A percentile compares a stretch with the other conserved stretches of the same genome.
Evolutionary conservation across 2,113 vertebrate species (phyloP).

Genomic region (Perca fluviatilis): DNA sequence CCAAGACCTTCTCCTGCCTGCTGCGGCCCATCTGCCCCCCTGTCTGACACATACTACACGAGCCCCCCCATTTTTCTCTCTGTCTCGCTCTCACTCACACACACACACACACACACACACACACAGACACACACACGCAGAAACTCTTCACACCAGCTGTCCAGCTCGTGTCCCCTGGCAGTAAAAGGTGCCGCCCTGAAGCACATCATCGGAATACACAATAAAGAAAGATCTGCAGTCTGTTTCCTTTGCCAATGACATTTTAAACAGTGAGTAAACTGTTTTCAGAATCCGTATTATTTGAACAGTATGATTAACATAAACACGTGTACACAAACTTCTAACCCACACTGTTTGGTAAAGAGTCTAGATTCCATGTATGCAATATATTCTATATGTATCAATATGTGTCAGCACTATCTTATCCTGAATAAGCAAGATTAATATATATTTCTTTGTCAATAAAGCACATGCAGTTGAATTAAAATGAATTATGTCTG

Average conservation of each 20-base stretch:
- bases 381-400: background rate
- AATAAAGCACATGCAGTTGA: background rate
- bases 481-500: background rate
- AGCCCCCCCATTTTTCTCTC: conserved; percentile 41
- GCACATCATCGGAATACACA: conserved; percentile 50
- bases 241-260: background rate
- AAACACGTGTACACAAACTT: background rate
- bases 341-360: background rate
- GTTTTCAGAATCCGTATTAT: background rate
- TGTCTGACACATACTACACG: conserved; percentile 52
- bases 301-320: background rate
- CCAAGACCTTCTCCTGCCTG: conserved; percentile 72
- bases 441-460: background rate
- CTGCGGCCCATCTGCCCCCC: conserved; percentile 80
- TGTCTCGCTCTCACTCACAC: conserved; percentile 9
- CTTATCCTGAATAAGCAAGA: background rate
- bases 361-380: background rate
- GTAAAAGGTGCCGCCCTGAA: conserved; percentile 65
- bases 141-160: conserved; percentile 80
- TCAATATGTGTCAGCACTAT: background rate
- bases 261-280: conserved; percentile 4
- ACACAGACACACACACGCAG: conserved; percentile 52
- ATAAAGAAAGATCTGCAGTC: conserved; percentile 46
- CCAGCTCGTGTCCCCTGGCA: conserved; percentile 68
- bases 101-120: conserved; percentile 39